phyloP scores from a whole-genome alignment of 2,888 invertebrate genomes.

The Agrotis ipsilon region DNA sequence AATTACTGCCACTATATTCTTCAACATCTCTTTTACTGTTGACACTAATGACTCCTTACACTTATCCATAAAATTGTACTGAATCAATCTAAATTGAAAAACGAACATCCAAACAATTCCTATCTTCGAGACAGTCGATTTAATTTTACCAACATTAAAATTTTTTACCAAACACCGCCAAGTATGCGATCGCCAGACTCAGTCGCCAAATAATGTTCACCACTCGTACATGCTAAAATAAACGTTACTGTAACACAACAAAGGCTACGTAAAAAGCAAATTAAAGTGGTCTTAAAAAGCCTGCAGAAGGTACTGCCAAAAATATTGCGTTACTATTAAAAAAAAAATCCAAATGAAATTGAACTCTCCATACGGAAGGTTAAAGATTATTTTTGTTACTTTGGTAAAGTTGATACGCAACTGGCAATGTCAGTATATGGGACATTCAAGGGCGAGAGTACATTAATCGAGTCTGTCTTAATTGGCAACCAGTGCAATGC shows the following conservation, averaged over 20 bases:
- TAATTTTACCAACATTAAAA: slow-evolving; percentile 48
- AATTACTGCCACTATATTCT: slow-evolving; percentile 11
- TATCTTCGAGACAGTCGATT: slow-evolving; percentile 7
- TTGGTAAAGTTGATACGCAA: slow-evolving; percentile 17
- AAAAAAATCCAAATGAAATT: slow-evolving; percentile 27
- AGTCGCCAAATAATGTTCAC: slow-evolving; percentile 25
- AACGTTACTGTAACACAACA: slow-evolving; percentile 26
- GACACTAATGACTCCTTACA: slow-evolving; percentile 12
- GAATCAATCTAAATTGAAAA: slow-evolving; percentile 29
- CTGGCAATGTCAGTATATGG: slow-evolving; percentile 38
- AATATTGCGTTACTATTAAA: slow-evolving; percentile 13
- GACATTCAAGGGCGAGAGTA: slow-evolving; percentile 53
- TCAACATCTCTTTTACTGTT: slow-evolving; percentile 7
- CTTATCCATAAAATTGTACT: slow-evolving; percentile 21
- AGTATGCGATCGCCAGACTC: slow-evolving; percentile 45
- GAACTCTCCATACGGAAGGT: slow-evolving; percentile 3
- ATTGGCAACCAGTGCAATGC: slow-evolving; percentile 43
- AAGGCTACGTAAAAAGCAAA: background rate
- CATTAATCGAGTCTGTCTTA: slow-evolving; percentile 24
- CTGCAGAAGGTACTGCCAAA: slow-evolving; percentile 40
- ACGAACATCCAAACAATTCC: slow-evolving; percentile 22
- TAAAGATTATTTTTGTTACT: slow-evolving; percentile 16
- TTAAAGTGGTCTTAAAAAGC: slow-evolving; percentile 8
- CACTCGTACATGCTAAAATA: slow-evolving; percentile 22
- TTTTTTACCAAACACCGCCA: slow-evolving; percentile 46